Conservation (phyloP, 2,797 vertebrate species). For the Aldrovandia affinis region DNA sequence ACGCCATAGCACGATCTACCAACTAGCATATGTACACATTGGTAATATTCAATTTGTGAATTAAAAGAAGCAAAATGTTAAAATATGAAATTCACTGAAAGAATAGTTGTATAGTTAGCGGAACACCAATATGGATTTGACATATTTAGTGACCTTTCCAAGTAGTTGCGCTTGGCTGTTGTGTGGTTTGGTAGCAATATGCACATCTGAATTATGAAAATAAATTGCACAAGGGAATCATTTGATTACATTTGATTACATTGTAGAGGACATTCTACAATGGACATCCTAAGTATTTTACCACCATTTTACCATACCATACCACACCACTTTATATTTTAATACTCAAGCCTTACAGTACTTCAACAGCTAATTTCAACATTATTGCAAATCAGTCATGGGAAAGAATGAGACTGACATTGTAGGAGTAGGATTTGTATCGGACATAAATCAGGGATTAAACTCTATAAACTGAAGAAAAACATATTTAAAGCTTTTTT, state of each 20-base stretch:
- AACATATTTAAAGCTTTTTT: background rate
- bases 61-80: constrained; percentile 42
- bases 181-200: background rate
- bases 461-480: background rate
- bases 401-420: background rate
- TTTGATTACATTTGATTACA: background rate
- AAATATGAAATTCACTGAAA: background rate
- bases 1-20: constrained; percentile 58
- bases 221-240: background rate
- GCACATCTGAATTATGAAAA: background rate
- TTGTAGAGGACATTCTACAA: no score
- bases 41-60: constrained; percentile 51
- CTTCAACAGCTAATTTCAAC: background rate
- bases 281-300: no score
- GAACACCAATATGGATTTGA: background rate
- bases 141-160: background rate
- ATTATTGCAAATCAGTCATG: background rate
- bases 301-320: background rate
- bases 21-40: constrained; percentile 49
- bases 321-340: background rate
- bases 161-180: background rate
- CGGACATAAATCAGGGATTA: constrained; percentile 2
- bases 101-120: background rate
- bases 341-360: background rate
- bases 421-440: background rate